phyloP scores from a whole-genome alignment of 2,797 vertebrate species.

The Phylloscopus collybita region DNA sequence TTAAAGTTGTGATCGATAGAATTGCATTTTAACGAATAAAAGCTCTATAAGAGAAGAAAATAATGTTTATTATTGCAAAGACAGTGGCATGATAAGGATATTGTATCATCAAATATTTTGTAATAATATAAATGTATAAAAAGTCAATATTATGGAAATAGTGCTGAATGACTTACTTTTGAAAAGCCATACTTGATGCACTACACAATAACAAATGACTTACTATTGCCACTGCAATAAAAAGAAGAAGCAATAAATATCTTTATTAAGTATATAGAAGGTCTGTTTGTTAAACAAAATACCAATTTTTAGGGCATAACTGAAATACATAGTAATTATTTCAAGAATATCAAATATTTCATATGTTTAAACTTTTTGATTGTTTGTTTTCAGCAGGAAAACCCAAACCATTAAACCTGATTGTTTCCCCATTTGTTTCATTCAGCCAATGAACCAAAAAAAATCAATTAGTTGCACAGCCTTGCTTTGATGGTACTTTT shows the following conservation, averaged over 20 bases:
- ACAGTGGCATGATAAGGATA: not conserved
- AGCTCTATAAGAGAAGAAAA: not conserved
- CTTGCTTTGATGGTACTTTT: not conserved
- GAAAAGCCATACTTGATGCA: not conserved
- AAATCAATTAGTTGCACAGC: not conserved
- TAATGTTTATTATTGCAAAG: not conserved
- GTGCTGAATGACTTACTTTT: not conserved
- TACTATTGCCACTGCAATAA: not conserved
- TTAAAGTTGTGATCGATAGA: constrained; percentile 69
- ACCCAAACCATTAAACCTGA: not conserved
- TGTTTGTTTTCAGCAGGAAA: not conserved
- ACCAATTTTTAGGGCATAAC: not conserved
- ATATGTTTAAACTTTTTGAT: not conserved
- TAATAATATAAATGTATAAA: constrained; percentile 2
- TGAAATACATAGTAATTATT: not conserved
- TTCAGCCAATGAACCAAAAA: not conserved
- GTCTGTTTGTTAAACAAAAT: not conserved
- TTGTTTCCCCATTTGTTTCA: not conserved
- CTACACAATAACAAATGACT: not conserved
- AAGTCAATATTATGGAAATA: constrained; percentile 13
- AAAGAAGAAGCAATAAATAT: not conserved
- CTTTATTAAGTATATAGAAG: not conserved
- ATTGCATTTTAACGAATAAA: constrained; percentile 31
- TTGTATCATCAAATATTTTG: constrained; percentile 7
- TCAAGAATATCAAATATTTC: not conserved